These are phyloP conservation scores for Melanotaenia pygmaea DNA, from an alignment of 2,797 vertebrate species.

Conservation along the genomic window DNA sequence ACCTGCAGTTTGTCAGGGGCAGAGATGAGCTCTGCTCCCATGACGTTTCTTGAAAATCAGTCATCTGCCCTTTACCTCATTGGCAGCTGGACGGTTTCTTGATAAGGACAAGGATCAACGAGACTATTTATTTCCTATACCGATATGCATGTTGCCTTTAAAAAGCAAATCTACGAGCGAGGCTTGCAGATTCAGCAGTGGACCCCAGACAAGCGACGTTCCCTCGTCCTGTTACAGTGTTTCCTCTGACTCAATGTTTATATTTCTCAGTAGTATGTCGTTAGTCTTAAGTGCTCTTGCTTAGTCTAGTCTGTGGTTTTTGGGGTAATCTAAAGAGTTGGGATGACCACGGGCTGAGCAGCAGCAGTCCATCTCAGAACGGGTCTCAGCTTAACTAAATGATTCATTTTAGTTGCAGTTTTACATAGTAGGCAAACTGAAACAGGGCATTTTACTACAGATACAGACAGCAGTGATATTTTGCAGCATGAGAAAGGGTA, in stretches of 20 bases:
- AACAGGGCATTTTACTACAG: conserved; percentile 37
- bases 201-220: conserved; percentile 40
- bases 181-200: conserved; percentile 46
- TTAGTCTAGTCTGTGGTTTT: conserved; percentile 47
- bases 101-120: conserved; percentile 61
- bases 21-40: conserved; percentile 55
- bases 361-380: conserved; percentile 41
- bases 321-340: conserved; percentile 31
- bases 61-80: conserved; percentile 50
- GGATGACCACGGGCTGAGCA: conserved; percentile 54
- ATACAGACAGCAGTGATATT: conserved; percentile 37
- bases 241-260: conserved; percentile 45
- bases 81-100: conserved; percentile 43
- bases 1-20: conserved; percentile 58
- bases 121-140: conserved; percentile 51
- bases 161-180: conserved; percentile 38
- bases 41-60: conserved; percentile 42
- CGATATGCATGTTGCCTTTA: conserved; percentile 49
- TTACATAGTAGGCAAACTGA: conserved; percentile 27
- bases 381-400: conserved; percentile 35
- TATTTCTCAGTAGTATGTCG: conserved; percentile 74
- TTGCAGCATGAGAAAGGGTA: conserved; percentile 23
- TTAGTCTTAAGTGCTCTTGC: conserved; percentile 63
- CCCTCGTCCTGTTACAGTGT: conserved; percentile 58
- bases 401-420: conserved; percentile 44